phyloP scores from a whole-genome alignment of 1,140 invertebrate genomes.

The Hormaphis cornu region DNA sequence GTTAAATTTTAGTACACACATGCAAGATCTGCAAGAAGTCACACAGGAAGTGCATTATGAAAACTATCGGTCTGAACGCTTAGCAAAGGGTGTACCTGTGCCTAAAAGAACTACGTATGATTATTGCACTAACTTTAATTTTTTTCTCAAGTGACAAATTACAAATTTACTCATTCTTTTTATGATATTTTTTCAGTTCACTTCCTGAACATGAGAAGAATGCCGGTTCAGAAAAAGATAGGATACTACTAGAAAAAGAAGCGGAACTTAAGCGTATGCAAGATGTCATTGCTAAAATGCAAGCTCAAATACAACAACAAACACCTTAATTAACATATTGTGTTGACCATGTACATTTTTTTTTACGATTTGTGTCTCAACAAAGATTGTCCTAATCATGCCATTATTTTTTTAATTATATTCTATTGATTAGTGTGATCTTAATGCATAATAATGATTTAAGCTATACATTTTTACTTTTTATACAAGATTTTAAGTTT shows the following conservation, averaged over 20 bases:
- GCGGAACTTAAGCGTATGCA: conserved; percentile 86
- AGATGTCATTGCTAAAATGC: conserved; percentile 90
- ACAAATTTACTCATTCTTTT: neutral
- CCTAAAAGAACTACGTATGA: conserved; percentile 60
- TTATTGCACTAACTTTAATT: neutral
- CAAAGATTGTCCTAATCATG: conserved; percentile 6
- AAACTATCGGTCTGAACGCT: conserved; percentile 81
- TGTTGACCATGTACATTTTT: neutral
- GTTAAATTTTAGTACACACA: conserved; percentile 63
- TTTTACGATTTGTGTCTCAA: neutral
- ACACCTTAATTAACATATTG: neutral
- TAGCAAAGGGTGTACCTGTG: conserved; percentile 68
- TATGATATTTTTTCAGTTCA: conserved; percentile 34
- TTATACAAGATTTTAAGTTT: no score
- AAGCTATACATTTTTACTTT: no score
- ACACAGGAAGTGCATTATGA: conserved; percentile 95
- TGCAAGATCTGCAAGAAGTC: conserved; percentile 93
- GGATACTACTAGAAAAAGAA: conserved; percentile 79
- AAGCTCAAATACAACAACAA: conserved; percentile 74
- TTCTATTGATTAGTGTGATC: neutral
- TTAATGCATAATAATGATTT: no score
- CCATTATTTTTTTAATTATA: neutral
- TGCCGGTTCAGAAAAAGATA: conserved; percentile 56
- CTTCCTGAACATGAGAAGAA: conserved; percentile 36
- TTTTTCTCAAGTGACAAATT: neutral